Percentiles rank a stretch among this genome's conserved stretches.
phyloP scores from a whole-genome alignment of 2,113 vertebrate species.

The Raja brachyura region DNA sequence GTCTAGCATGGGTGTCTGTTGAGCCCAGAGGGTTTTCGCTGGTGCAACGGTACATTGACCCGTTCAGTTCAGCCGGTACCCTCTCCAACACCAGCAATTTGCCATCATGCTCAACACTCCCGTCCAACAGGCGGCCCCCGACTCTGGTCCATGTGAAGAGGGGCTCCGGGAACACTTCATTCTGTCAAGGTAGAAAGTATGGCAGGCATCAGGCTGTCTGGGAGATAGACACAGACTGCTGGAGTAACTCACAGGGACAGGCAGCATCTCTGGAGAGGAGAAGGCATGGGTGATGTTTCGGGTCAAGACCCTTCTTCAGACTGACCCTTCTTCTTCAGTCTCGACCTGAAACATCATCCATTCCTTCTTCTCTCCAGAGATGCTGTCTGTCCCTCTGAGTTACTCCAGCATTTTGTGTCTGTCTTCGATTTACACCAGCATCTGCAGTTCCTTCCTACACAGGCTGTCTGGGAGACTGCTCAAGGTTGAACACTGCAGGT shows the following conservation, averaged over 20 bases:
- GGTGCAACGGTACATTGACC: constrained; percentile 95
- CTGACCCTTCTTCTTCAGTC: too few relatives aligned
- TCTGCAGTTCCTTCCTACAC: too few relatives aligned
- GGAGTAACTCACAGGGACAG: too few relatives aligned
- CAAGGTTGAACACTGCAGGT: background rate
- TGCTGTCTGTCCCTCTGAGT: too few relatives aligned
- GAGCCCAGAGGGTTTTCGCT: constrained; percentile 94
- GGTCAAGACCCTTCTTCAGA: too few relatives aligned
- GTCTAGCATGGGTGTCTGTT: constrained; percentile 92
- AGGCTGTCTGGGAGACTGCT: too few relatives aligned
- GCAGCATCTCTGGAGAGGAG: too few relatives aligned
- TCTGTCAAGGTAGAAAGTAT: constrained; percentile 53
- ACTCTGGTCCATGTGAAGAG: constrained; percentile 93
- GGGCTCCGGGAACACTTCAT: constrained; percentile 93
- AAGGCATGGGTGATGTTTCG: too few relatives aligned
- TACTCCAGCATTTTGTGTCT: too few relatives aligned
- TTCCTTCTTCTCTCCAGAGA: too few relatives aligned
- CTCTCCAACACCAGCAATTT: constrained; percentile 86
- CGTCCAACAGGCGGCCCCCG: constrained; percentile 82
- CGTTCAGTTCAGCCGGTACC: constrained; percentile 86
- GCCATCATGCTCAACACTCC: constrained; percentile 73
- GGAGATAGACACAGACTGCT: background rate
- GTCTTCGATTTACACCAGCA: too few relatives aligned
- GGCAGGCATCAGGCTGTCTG: background rate
- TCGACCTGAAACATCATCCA: too few relatives aligned